Percentiles rank a stretch among this genome's conserved stretches.
phyloP scores from a whole-genome alignment of 1,140 invertebrate genomes.

The Euborellia annulipes region DNA sequence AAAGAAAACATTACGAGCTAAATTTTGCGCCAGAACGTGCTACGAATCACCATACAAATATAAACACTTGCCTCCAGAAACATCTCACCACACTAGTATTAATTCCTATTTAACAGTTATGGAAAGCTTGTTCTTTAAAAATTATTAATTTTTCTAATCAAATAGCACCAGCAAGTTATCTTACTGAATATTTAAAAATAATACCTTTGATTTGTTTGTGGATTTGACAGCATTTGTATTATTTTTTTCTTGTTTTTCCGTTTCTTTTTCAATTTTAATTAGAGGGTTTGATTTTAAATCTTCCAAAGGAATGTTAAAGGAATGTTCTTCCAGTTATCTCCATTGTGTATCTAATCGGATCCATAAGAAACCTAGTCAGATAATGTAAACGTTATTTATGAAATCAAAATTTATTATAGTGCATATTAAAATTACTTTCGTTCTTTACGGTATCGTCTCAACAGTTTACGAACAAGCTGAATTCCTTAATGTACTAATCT shows the following conservation, averaged over 20 bases:
- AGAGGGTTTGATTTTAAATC: constrained; percentile 4
- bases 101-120: too few relatives aligned
- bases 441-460: constrained; percentile 29
- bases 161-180: too few relatives aligned
- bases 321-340: neutral
- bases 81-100: too few relatives aligned
- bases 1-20: too few relatives aligned
- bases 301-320: constrained; percentile 1
- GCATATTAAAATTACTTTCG: constrained; percentile 28
- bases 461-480: constrained; percentile 27
- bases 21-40: too few relatives aligned
- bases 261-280: constrained; percentile 23
- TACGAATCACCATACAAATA: too few relatives aligned
- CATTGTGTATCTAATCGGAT: constrained; percentile 1
- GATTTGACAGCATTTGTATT: too few relatives aligned
- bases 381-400: constrained; percentile 7
- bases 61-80: too few relatives aligned
- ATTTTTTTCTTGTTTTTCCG: constrained; percentile 2
- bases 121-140: too few relatives aligned
- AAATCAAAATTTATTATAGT: constrained; percentile 16
- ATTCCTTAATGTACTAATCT: constrained; percentile 31
- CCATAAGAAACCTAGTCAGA: neutral
- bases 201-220: too few relatives aligned
- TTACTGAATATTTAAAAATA: too few relatives aligned
- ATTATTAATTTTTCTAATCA: too few relatives aligned